Percentiles rank a stretch among this genome's conserved stretches.
phyloP scores from a whole-genome alignment of 2,797 vertebrate genomes.

The Xenopus petersii region DNA sequence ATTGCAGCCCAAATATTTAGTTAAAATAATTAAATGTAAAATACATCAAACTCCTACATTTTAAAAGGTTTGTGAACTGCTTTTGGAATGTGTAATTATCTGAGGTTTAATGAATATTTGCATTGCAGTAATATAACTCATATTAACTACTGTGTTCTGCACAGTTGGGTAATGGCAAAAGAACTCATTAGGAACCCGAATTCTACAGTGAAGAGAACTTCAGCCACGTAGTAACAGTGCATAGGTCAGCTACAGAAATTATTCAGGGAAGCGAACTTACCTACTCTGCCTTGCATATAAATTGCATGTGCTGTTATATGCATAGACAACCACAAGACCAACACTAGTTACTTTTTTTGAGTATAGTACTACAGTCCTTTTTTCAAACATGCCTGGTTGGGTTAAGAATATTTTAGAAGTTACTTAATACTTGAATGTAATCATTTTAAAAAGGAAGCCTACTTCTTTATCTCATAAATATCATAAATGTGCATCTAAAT shows the following conservation, averaged over 20 bases:
- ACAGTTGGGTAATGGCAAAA: slow-evolving; percentile 42
- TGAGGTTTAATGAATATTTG: slow-evolving; percentile 18
- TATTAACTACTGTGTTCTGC: slow-evolving; percentile 6
- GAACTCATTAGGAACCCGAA: slow-evolving; percentile 37
- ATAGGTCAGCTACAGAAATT: neutral
- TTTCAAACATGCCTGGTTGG: no score
- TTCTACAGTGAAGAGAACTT: slow-evolving; percentile 33
- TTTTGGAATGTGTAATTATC: neutral
- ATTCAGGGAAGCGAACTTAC: neutral
- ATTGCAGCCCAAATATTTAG: no score
- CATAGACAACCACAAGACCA: neutral
- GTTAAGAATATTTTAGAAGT: no score
- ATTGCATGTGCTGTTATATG: neutral
- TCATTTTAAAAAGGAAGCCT: no score
- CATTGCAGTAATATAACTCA: slow-evolving; percentile 27
- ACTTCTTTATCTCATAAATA: no score
- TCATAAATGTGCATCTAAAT: no score
- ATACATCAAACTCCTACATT: neutral
- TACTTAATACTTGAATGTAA: no score
- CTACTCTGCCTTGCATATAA: neutral
- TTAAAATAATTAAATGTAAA: no score
- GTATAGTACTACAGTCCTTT: neutral
- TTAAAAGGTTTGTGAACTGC: neutral
- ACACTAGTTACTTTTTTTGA: neutral
- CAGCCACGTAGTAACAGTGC: slow-evolving; percentile 12